Evolutionary conservation across 2,888 invertebrate genomes (phyloP), one percentile per base, ranked within the genome.

Genomic region (Synanthedon andrenaeformis): DNA sequence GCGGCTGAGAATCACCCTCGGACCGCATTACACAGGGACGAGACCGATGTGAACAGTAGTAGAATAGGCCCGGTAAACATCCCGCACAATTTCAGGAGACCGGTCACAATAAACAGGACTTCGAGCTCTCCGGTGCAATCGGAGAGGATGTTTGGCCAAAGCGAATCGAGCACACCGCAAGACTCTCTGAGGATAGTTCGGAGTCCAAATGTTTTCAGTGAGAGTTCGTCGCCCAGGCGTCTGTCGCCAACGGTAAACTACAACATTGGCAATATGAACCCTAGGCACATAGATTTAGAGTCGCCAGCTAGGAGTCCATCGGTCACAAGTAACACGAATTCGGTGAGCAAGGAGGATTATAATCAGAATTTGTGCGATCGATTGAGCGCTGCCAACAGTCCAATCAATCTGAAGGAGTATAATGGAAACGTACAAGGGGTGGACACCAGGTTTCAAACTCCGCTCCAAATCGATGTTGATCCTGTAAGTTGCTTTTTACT

Each of bases 381-480:
- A 64, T 52, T 76, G 56, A 82, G 81, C 57, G 73, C 76, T 0
- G 64, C 66, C 0, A 82, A 80, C 58, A 82, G 84, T 57, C 86
- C 86, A 6, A 70, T 81, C 68, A 71, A 76, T 3, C 62, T 72
- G 52, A 74, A 71, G 51, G 81, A 80, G 54, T 78, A 71, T 61
- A 87, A 88, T 60, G 88, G 88, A 19, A 88, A 84, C 58, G 59
- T 74, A 41, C 75, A 72, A 64, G 70, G 73, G 59, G 57, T 78
- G 14, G 79, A 86, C 59, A 63, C 78, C 14, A 72, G 78, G 68
- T 81, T 89, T 73, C 74, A 80, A 61, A 83, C 79, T 53, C 91
- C 91, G 23, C 83, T 93, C 60, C 85, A 89, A 58, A 87, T 94
- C 57, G 90, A 92, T 66, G 90, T 93, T 57, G 92, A 93, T 80